Evolutionary conservation across 2,888 invertebrate genomes (phyloP).

Genomic region (Sarcophaga carnaria): DNA sequence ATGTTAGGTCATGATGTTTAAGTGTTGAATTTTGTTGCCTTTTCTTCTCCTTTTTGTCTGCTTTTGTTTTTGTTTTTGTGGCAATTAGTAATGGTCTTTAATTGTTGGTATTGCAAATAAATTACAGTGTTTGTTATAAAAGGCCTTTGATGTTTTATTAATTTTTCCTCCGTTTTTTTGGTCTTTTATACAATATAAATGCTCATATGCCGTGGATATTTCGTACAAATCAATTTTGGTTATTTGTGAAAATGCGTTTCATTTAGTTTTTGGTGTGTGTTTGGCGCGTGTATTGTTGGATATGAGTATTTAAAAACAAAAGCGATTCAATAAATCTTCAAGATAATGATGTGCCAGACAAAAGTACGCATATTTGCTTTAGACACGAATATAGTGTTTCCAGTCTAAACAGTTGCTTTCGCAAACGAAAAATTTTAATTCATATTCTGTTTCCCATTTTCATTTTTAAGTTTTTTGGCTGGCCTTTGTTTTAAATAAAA

Average conservation of each 20-base stretch:
- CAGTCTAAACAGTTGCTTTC: background rate
- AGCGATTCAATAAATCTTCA: slow-evolving; percentile 53
- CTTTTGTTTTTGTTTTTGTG: slow-evolving; percentile 20
- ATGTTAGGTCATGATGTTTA: too few relatives aligned
- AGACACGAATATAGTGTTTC: background rate
- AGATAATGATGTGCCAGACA: slow-evolving; percentile 54
- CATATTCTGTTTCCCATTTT: background rate
- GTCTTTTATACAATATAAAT: background rate
- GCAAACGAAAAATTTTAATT: background rate
- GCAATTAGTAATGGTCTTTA: slow-evolving; percentile 14
- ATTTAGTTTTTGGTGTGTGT: slow-evolving; percentile 13
- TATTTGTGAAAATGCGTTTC: background rate
- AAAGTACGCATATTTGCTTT: slow-evolving; percentile 38
- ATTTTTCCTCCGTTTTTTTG: slow-evolving; percentile 1
- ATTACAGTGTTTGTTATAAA: slow-evolving; percentile 20
- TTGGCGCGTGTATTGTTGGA: slow-evolving; percentile 17
- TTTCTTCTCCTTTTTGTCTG: background rate
- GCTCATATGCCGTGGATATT: slow-evolving; percentile 26
- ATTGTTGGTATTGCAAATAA: slow-evolving; percentile 31
- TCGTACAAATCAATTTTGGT: background rate
- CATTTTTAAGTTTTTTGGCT: background rate
- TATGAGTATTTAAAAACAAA: slow-evolving; percentile 5
- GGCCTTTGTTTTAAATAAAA: background rate
- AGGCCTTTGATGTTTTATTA: slow-evolving; percentile 30
- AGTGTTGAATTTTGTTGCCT: background rate